Evolutionary conservation across 2,888 invertebrate genomes (phyloP), one percentile per base, ranked within the genome.

Genomic region (Ennomos fuscantarius): DNA sequence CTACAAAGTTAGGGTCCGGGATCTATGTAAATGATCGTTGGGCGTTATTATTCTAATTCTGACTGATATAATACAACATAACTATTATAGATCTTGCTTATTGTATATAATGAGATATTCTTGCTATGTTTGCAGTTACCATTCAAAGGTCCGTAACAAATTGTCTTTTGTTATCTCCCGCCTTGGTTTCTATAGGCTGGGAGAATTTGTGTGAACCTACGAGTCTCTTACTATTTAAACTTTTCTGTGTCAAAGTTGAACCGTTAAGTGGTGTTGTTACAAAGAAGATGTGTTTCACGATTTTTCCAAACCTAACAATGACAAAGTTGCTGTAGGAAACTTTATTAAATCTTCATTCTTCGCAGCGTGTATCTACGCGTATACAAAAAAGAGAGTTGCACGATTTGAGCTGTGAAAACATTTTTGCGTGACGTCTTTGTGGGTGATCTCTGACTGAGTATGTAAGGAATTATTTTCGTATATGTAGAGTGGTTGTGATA

Each of bases 181-280:
- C 32, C 53, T 54, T 39, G 55, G 51, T 63, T 55, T 66, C 57
- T 60, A 68, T 63, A 50, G 53, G 59, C 52, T 64, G 57, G 41
- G 58, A 63, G 64, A 65, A 68, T 71, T 66, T 66, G 63, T 68
- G 65, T 73, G 67, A 74, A 72, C 65, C 52, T 48, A 49, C 49
- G 40, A 39, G 34, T 35, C 60, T 34, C 60, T 51, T 12, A 15
- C 32, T 33, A 15, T 32, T 41, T 41, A 12, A 45, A 48, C 45
- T 44, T 81, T 84, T 86, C 78, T 86, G 70, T 86, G 87, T 85
- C 87, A 87, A 82, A 88, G 86, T 83, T 88, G 78, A 87, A 88
- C 89, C 88, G 89, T 88, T 88, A 87, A 81, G 67, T 75, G 68
- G 63, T 73, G 74, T 70, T 73, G 76, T 75, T 77, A 78, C 69